Conservation (phyloP, 2,888 invertebrate genomes). For the Octodonta nipae region DNA sequence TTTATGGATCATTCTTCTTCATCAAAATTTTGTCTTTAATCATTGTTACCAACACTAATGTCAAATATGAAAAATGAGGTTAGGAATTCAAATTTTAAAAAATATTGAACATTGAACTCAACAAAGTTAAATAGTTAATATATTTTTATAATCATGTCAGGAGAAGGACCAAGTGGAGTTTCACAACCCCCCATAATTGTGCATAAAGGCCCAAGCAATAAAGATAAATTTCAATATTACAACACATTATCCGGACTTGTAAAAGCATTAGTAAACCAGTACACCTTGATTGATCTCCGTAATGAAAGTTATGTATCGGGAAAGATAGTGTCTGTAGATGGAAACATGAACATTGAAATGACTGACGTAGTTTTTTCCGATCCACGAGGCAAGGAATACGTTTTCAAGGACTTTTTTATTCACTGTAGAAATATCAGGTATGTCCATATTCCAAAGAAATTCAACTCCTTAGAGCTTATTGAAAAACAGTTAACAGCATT, state of each 20-base stretch:
- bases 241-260: slow-evolving; percentile 50
- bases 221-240: slow-evolving; percentile 21
- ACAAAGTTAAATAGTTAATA: too few relatives aligned
- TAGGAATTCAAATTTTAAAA: too few relatives aligned
- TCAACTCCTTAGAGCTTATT: slow-evolving; percentile 19
- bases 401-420: slow-evolving; percentile 50
- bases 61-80: too few relatives aligned
- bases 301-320: slow-evolving; percentile 54
- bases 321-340: slow-evolving; percentile 47
- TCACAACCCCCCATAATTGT: too few relatives aligned
- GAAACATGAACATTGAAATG: slow-evolving; percentile 55
- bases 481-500: slow-evolving; percentile 14
- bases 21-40: too few relatives aligned
- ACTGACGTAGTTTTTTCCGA: slow-evolving; percentile 49
- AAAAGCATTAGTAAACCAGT: slow-evolving; percentile 46
- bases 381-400: slow-evolving; percentile 40
- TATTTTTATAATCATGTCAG: too few relatives aligned
- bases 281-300: slow-evolving; percentile 50
- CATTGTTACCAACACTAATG: too few relatives aligned
- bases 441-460: slow-evolving; percentile 49
- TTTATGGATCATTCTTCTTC: too few relatives aligned
- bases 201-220: too few relatives aligned
- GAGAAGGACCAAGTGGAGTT: too few relatives aligned
- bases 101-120: too few relatives aligned
- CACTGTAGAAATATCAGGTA: slow-evolving; percentile 52